These are phyloP conservation scores for Lutjanus argentimaculatus DNA, from an alignment of 2,797 vertebrate species.

Conservation along the genomic window DNA sequence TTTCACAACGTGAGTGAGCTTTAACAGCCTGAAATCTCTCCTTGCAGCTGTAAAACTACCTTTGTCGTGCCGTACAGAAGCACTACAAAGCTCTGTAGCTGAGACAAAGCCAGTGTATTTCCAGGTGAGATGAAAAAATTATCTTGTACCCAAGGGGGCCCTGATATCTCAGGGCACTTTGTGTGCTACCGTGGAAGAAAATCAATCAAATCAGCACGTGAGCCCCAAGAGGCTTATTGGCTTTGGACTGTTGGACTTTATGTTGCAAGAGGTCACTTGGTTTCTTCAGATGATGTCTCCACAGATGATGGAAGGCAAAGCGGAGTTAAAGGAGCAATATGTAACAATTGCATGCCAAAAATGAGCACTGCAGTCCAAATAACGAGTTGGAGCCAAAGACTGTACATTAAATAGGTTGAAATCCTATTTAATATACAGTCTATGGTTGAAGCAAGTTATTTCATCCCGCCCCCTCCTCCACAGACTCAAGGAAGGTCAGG, in stretches of 20 bases:
- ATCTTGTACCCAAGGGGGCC: neutral
- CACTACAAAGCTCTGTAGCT: slow-evolving; percentile 13
- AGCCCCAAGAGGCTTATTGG: slow-evolving; percentile 2
- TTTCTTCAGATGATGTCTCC: neutral
- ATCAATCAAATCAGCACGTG: slow-evolving; percentile 41
- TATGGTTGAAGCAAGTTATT: no score
- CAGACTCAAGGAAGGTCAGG: no score
- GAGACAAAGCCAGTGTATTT: slow-evolving; percentile 15
- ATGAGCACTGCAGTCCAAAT: no score
- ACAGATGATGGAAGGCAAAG: neutral
- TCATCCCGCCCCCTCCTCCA: no score
- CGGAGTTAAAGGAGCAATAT: neutral
- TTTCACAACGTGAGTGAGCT: neutral
- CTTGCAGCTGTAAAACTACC: slow-evolving; percentile 2
- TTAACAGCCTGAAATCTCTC: slow-evolving; percentile 1
- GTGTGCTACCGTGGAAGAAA: slow-evolving; percentile 17
- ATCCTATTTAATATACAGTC: no score
- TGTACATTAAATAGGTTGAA: no score
- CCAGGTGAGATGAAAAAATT: slow-evolving; percentile 29
- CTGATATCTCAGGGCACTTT: slow-evolving; percentile 30
- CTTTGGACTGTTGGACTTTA: slow-evolving; percentile 35
- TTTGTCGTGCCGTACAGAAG: neutral
- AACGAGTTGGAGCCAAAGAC: no score
- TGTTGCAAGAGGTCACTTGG: slow-evolving; percentile 22
- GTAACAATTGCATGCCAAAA: no score